Conservation (phyloP, 2,797 vertebrate genomes). For the Sebastes matsubarae region DNA sequence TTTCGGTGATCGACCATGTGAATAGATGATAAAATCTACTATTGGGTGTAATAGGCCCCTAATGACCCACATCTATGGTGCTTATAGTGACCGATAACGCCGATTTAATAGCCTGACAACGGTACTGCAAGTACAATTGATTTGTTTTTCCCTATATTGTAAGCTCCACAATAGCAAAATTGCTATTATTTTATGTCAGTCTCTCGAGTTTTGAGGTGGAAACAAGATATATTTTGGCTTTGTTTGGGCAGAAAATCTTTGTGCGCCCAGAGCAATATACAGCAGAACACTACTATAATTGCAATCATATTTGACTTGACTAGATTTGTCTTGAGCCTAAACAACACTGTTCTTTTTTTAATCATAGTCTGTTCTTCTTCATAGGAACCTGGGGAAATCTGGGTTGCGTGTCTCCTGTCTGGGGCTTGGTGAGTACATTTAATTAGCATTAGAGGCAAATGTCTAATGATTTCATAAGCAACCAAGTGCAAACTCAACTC, state of each 20-base stretch:
- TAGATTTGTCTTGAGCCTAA: conserved; percentile 10
- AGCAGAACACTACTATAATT: neutral
- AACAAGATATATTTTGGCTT: conserved; percentile 9
- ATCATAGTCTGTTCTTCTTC: conserved; percentile 64
- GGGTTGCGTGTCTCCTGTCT: conserved; percentile 97
- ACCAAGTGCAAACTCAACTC: conserved; percentile 22
- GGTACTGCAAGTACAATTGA: conserved; percentile 1
- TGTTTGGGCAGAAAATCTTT: neutral
- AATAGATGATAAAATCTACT: neutral
- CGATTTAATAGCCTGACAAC: neutral
- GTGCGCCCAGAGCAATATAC: neutral
- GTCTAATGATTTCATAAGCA: conserved; percentile 40
- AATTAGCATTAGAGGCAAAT: conserved; percentile 54
- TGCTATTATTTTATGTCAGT: neutral
- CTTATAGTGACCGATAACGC: neutral
- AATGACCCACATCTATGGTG: neutral
- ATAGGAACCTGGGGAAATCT: conserved; percentile 97
- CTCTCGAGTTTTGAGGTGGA: neutral
- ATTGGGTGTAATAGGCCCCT: neutral
- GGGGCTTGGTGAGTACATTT: conserved; percentile 92
- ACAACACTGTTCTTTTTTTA: neutral
- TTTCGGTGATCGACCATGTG: neutral
- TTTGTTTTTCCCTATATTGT: neutral
- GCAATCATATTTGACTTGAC: conserved; percentile 1
- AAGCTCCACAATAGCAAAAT: neutral